Base-by-base conservation (phyloP, 1,140 invertebrate genomes). In the Caligus rogercresseyi region DNA sequence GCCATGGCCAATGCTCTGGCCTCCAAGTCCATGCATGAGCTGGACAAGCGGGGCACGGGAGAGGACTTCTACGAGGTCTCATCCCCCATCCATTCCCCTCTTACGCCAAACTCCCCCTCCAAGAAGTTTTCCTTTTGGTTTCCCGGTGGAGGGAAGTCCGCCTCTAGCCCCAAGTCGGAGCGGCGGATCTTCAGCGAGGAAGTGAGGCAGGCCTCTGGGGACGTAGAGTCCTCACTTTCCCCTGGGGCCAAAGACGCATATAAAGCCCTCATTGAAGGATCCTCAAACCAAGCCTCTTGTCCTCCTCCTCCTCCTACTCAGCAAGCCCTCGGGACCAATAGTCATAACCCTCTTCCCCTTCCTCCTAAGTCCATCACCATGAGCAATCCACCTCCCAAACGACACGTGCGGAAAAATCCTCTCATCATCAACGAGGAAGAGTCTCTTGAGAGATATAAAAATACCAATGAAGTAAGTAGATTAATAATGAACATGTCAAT, bases 1-100 rank as follows among this genome's bases (percentile, higher is more conserved):
- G 89, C 87, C 25, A 79, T 94, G 74, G 90, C 90, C 20, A 92
- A 92, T 75, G 89, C 95, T 74, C 78, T 95, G 61, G 90, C 87
- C 25, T 82, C 81, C 55, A 83, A 82, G 69, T 89, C 87, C 2
- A 89, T 93, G 86, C 83, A 82, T 68, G 85, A 88, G 69, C 73
- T 87, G 65, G 84, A 82, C 59, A 55, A 64, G 21, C 64, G 66
- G 57, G 69, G 71, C 24, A 69, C 64, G 52, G n/a, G n/a, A n/a
- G 78, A 69, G 52, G 67, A 60, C 1, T 55, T 65, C 21, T 67
- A 63, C 19, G 67, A 66, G 61, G 67, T 69, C 59, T n/a, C n/a
- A n/a, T 69, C 69, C 67, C 73, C 75, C 31, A 74, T 78, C 55
- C 78, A 81, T 67, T 80, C 81, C 64, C 78, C 83, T 11, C 76